A percentile compares a stretch with the other conserved stretches of the same genome.
Evolutionary conservation across 1,140 invertebrate genomes (phyloP).

Genomic region (Drosophila hydei): DNA sequence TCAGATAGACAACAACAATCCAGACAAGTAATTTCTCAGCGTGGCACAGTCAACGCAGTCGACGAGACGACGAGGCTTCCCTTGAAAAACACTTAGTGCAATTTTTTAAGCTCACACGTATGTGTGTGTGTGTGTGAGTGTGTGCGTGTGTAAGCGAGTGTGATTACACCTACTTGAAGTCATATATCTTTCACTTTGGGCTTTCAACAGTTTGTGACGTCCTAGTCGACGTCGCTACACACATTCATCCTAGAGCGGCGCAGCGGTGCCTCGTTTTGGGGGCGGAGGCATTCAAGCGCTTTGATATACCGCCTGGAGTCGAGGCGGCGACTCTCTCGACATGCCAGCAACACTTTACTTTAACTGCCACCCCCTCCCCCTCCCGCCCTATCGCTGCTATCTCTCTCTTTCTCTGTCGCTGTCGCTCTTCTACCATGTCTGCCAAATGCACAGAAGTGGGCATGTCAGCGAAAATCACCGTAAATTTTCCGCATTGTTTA

Average conservation of each 20-base stretch:
- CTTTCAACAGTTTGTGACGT: conserved; percentile 81
- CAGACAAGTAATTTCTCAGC: conserved; percentile 70
- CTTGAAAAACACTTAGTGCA: conserved; percentile 68
- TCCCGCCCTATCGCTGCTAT: conserved; percentile 6
- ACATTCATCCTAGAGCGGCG: conserved; percentile 62
- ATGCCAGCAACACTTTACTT: conserved; percentile 62
- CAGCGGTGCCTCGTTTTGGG: conserved; percentile 46
- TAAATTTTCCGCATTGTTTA: conserved; percentile 82
- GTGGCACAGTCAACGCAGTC: conserved; percentile 43
- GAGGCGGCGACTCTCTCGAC: conserved; percentile 57
- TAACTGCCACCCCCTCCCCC: not conserved
- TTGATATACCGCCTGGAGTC: conserved; percentile 72
- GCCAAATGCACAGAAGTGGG: conserved; percentile 76
- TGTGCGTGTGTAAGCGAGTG: conserved; percentile 50
- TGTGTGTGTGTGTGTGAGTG: conserved; percentile 38
- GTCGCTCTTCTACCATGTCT: conserved; percentile 21
- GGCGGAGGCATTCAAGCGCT: conserved; percentile 61
- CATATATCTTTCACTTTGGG: conserved; percentile 82
- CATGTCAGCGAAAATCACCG: conserved; percentile 82
- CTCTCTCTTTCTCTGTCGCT: not conserved
- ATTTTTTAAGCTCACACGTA: conserved; percentile 56
- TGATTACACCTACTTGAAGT: conserved; percentile 81
- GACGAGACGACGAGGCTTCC: conserved; percentile 52
- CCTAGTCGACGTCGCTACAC: conserved; percentile 55
- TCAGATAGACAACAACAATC: conserved; percentile 35